Evolutionary conservation across 2,113 vertebrate genomes (phyloP).

Genomic region (Rhinichthys klamathensis): DNA sequence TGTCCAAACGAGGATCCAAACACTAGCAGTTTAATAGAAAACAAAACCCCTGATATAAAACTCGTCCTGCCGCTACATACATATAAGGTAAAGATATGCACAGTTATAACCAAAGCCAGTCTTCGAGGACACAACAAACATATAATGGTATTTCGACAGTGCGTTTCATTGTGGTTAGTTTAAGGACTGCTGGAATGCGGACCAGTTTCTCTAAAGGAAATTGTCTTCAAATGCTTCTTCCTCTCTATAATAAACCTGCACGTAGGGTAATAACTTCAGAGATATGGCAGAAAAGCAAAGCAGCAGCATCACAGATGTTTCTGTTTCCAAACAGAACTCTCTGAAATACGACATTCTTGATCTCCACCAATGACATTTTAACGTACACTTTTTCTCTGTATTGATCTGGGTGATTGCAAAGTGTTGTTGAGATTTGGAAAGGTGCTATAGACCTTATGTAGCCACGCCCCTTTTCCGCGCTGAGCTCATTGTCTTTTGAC

Average conservation of each 20-base stretch:
- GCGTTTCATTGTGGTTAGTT: background rate
- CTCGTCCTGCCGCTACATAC: background rate
- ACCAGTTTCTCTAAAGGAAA: conserved; percentile 10
- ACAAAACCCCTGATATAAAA: conserved; percentile 18
- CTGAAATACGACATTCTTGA: background rate
- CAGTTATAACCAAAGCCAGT: background rate
- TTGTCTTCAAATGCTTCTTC: conserved; percentile 8
- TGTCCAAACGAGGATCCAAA: background rate
- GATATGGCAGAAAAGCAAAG: conserved; percentile 43
- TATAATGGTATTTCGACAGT: conserved; percentile 5
- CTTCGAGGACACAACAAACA: background rate
- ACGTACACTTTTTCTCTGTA: background rate
- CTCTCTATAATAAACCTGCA: conserved; percentile 29
- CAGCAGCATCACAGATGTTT: conserved; percentile 41
- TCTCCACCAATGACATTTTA: background rate
- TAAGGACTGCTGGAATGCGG: conserved; percentile 44
- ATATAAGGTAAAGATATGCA: conserved; percentile 30
- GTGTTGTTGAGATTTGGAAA: too few relatives aligned
- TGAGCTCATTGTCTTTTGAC: too few relatives aligned
- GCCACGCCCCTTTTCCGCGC: too few relatives aligned
- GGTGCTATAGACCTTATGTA: too few relatives aligned
- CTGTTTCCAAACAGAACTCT: background rate
- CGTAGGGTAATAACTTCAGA: background rate
- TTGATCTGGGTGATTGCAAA: background rate
- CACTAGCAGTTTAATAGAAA: background rate